Conservation (phyloP, 2,888 invertebrate species). For the Bibio marci region DNA sequence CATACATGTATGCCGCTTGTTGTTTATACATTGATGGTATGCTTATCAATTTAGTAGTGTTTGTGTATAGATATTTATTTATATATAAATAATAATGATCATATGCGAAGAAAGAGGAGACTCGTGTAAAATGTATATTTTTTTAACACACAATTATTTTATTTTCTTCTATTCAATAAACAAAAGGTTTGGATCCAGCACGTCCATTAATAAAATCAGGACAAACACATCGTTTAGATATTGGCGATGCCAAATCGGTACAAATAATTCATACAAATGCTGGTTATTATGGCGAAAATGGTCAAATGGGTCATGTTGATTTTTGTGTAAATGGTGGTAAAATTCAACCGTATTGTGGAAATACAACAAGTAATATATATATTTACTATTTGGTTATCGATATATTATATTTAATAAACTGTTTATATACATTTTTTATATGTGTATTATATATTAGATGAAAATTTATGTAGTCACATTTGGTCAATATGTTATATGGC, state of each 20-base stretch:
- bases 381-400: not conserved
- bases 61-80: too few relatives aligned
- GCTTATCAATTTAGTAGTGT: too few relatives aligned
- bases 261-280: slow-evolving; percentile 67
- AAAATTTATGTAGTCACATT: slow-evolving; percentile 61
- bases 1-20: too few relatives aligned
- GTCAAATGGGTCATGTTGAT: slow-evolving; percentile 57
- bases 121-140: too few relatives aligned
- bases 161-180: too few relatives aligned
- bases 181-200: slow-evolving; percentile 61
- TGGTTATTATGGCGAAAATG: slow-evolving; percentile 58
- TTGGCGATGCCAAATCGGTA: slow-evolving; percentile 59
- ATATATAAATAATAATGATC: too few relatives aligned
- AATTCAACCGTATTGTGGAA: slow-evolving; percentile 55
- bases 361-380: slow-evolving; percentile 37
- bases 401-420: slow-evolving; percentile 1
- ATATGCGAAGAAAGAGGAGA: too few relatives aligned
- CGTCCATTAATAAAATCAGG: slow-evolving; percentile 50
- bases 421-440: slow-evolving; percentile 4
- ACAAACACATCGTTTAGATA: slow-evolving; percentile 43
- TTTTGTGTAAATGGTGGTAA: slow-evolving; percentile 66
- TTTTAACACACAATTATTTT: too few relatives aligned
- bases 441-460: slow-evolving; percentile 32
- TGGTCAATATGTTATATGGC: slow-evolving; percentile 68
- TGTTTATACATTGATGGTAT: too few relatives aligned